These are phyloP conservation scores for Microtus montanus DNA, from an alignment of 2,113 vertebrate species.

Conservation along the genomic window DNA sequence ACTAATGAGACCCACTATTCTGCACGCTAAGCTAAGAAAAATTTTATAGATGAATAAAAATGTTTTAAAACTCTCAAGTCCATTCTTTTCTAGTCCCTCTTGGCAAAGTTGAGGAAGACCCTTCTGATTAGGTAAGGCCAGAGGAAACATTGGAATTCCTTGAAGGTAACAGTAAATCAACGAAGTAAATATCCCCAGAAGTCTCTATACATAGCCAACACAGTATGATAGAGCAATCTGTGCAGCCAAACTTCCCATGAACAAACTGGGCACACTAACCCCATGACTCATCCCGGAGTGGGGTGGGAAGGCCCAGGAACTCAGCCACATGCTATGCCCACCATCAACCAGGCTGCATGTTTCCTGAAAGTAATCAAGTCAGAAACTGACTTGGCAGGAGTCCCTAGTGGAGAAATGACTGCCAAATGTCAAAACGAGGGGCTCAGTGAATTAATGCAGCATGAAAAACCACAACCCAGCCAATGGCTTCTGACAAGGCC, in stretches of 20 bases:
- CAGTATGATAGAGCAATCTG: background rate
- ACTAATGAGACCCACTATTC: background rate
- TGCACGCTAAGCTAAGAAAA: background rate
- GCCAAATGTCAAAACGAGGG: conserved; percentile 67
- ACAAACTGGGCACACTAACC: conserved; percentile 48
- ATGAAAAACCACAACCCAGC: conserved; percentile 50
- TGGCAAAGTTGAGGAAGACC: conserved; percentile 9
- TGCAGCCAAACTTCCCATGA: conserved; percentile 53
- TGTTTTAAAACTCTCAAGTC: background rate
- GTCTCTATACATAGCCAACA: background rate
- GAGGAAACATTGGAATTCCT: background rate
- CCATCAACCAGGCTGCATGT: conserved; percentile 51
- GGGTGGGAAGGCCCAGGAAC: conserved; percentile 1
- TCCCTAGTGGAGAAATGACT: conserved; percentile 54
- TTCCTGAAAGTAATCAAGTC: conserved; percentile 71
- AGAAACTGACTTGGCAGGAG: conserved; percentile 62
- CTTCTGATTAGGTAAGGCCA: background rate
- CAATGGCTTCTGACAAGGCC: conserved; percentile 66
- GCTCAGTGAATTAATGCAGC: conserved; percentile 64
- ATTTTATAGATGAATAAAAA: background rate
- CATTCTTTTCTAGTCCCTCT: background rate
- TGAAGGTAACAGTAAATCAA: background rate
- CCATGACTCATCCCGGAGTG: background rate
- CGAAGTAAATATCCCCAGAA: background rate
- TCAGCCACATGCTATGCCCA: background rate